Percentiles rank a stretch among this genome's conserved stretches.
phyloP scores from a whole-genome alignment of 1,140 invertebrate species.

The Ectropis grisescens region DNA sequence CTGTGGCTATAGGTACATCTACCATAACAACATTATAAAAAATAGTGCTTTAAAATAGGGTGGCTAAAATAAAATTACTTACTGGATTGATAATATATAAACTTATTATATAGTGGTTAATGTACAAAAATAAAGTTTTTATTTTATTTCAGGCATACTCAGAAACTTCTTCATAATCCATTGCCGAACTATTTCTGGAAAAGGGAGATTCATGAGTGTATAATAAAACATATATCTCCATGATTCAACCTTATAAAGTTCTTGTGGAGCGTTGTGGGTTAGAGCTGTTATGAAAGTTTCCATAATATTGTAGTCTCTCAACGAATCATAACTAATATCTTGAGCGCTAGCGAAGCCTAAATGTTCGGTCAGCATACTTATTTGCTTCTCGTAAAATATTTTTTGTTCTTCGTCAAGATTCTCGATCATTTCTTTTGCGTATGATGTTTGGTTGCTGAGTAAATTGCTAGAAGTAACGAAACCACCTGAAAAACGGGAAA shows the following conservation, averaged over 20 bases:
- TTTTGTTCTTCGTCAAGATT: constrained; percentile 44
- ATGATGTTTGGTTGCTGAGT: constrained; percentile 24
- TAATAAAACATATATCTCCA: constrained; percentile 60
- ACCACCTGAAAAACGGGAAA: constrained; percentile 34
- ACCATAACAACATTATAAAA: too few species aligned
- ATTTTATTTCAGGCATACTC: constrained; percentile 24
- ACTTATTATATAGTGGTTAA: too few species aligned
- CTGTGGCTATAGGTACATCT: too few species aligned
- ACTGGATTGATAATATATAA: too few species aligned
- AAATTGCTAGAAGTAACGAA: constrained; percentile 46
- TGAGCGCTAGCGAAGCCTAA: constrained; percentile 18
- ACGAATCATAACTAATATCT: constrained; percentile 32
- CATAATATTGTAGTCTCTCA: constrained; percentile 44
- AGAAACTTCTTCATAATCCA: constrained; percentile 49
- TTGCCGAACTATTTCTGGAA: constrained; percentile 27
- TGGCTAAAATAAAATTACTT: too few species aligned
- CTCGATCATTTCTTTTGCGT: constrained; percentile 32
- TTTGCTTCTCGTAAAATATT: constrained; percentile 31
- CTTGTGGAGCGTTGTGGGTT: constrained; percentile 32
- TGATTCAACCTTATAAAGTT: constrained; percentile 50
- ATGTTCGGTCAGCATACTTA: constrained; percentile 34
- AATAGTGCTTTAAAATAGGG: too few species aligned
- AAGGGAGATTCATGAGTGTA: constrained; percentile 44
- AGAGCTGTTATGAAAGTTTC: constrained; percentile 48
- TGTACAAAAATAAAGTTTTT: too few species aligned